Percentiles rank a stretch among this genome's conserved stretches.
Evolutionary conservation across 2,888 invertebrate genomes (phyloP).

Genomic region (Gastracanthus pulcherrimus): DNA sequence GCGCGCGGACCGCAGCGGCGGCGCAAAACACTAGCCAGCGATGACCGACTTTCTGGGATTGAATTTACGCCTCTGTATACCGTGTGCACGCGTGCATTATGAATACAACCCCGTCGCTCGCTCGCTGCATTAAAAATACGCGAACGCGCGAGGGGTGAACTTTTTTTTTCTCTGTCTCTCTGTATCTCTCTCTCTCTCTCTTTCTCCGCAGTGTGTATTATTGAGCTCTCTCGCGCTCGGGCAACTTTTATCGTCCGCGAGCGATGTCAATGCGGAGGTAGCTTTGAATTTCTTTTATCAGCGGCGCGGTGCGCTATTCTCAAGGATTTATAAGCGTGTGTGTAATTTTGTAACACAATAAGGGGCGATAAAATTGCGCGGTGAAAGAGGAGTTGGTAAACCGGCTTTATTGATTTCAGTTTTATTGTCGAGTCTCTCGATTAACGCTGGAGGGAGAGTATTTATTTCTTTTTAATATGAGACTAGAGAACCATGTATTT

Average conservation of each 20-base stretch:
- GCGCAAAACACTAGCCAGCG: background rate
- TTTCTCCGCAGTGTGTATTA: background rate
- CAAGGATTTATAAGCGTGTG: slow-evolving; percentile 4
- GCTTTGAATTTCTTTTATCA: slow-evolving; percentile 18
- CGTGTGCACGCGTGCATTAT: background rate
- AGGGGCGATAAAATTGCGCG: too few species aligned
- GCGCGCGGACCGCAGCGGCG: background rate
- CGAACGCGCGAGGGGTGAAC: too few species aligned
- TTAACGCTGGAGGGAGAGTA: too few species aligned
- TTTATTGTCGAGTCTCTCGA: too few species aligned
- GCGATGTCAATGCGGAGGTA: background rate
- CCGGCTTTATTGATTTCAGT: too few species aligned
- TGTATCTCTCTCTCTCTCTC: too few species aligned
- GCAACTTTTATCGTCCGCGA: slow-evolving; percentile 13
- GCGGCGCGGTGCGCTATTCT: background rate
- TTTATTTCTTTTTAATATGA: too few species aligned
- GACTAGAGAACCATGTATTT: too few species aligned
- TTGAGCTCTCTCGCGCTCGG: background rate
- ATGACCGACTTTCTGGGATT: slow-evolving; percentile 25
- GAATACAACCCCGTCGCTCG: background rate
- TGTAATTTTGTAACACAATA: too few species aligned
- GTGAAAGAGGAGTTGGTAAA: too few species aligned
- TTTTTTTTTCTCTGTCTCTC: too few species aligned
- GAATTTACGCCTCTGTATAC: background rate
- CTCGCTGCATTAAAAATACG: slow-evolving; percentile 15